Evolutionary conservation across 2,888 invertebrate genomes (phyloP), one percentile per base, ranked within the genome.

Genomic region (Tenthredo distinguenda): DNA sequence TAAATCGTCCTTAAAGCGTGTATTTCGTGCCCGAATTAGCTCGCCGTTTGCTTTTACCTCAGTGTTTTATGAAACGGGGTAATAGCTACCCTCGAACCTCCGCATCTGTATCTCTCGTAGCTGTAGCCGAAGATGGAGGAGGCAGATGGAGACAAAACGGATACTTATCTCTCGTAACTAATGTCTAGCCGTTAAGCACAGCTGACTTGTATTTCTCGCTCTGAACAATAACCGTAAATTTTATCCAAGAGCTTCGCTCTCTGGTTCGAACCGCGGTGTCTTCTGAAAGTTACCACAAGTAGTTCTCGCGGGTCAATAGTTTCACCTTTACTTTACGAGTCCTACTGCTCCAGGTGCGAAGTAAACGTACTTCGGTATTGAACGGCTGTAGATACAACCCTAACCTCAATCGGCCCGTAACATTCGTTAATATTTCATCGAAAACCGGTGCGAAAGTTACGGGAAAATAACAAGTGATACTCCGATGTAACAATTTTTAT

Each of bases 121-220:
- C 26, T 62, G 62, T 62, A 62, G 72, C 34, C 10, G 21, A 12
- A 77, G 50, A 77, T 55, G 34, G 58, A 68, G 43, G 71, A 65
- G 65, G 82, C 82, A 71, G 26, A 77, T 65, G 26, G 74, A 84
- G 81, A 74, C 47, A 79, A 77, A 86, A 55, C 21, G 72, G 86
- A 74, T 76, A 86, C 84, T 84, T 86, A 84, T 86, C 84, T 65
- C 31, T 34, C 15, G 55, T 37, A 79, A 65, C 47, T 83, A 85
- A 86, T 83, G 76, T 74, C 77, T 40, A 74, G 72, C 84, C 85
- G 82, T 82, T 85, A 85, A 82, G 62, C 85, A 82, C 85, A 86
- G 82, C 86, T 86, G 84, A 84, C 86, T 84, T 68, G 83, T 83
- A 83, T 68, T 68, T 83, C 83, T 83, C 68, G 43, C 43, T 31